Evolutionary conservation across 2,797 vertebrate genomes (phyloP).

Genomic region (Malacoraja senta): DNA sequence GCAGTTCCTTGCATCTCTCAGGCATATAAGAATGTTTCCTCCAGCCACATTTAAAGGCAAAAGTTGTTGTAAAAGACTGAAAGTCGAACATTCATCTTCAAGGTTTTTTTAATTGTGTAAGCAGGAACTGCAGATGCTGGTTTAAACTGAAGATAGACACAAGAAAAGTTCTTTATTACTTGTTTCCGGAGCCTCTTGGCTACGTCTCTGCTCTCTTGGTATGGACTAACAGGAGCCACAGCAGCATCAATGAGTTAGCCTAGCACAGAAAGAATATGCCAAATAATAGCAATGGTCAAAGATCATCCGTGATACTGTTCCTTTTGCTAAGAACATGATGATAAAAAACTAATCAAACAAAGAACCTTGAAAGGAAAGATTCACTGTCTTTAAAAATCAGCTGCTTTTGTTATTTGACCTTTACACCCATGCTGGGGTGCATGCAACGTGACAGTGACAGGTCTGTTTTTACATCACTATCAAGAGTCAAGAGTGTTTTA

Average conservation of each 20-base stretch:
- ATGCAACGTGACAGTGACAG: background rate
- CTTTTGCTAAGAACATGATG: background rate
- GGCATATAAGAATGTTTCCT: too few relatives aligned
- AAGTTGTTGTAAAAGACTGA: too few relatives aligned
- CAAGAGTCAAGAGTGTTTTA: background rate
- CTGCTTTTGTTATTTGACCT: slow-evolving; percentile 13
- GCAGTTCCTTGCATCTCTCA: too few relatives aligned
- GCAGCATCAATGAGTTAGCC: background rate
- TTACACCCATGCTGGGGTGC: background rate
- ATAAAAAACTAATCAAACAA: background rate
- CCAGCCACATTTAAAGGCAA: background rate
- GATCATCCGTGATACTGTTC: background rate
- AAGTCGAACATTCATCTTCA: too few relatives aligned
- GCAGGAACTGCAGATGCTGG: too few relatives aligned
- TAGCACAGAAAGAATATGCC: background rate
- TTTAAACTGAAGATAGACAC: too few relatives aligned
- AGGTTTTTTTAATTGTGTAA: too few relatives aligned
- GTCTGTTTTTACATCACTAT: background rate
- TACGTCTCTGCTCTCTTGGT: background rate
- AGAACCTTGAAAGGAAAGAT: background rate
- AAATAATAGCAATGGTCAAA: background rate
- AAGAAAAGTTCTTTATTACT: too few relatives aligned
- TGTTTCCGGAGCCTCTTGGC: too few relatives aligned
- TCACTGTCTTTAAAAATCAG: background rate
- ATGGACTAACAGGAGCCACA: background rate